Conservation (phyloP, 2,113 vertebrate species). For the Hydrolagus affinis region DNA sequence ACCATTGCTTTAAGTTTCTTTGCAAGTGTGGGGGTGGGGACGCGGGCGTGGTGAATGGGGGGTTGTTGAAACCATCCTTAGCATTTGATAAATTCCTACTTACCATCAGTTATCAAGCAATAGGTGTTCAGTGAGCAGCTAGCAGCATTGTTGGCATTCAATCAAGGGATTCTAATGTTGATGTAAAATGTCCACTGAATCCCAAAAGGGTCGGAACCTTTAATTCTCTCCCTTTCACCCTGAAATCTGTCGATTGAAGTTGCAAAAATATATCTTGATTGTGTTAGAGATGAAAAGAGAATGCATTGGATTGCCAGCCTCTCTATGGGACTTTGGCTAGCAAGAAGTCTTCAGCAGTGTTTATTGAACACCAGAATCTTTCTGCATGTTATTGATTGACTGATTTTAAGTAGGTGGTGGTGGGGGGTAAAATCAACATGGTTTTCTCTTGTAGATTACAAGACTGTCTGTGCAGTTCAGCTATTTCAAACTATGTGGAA, state of each 20-base stretch:
- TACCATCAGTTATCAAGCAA: neutral
- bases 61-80: neutral
- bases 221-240: too few relatives aligned
- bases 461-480: too few relatives aligned
- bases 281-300: neutral
- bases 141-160: neutral
- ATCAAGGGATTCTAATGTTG: too few relatives aligned
- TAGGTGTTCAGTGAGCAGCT: neutral
- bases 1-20: neutral
- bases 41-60: too few relatives aligned
- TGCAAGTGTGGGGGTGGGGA: neutral
- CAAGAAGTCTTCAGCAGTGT: too few relatives aligned
- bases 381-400: too few relatives aligned
- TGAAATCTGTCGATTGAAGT: neutral
- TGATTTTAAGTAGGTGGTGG: too few relatives aligned
- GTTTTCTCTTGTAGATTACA: too few relatives aligned
- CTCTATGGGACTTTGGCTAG: neutral
- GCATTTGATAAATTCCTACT: neutral
- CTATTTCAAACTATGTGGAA: too few relatives aligned
- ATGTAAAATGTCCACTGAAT: neutral
- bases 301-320: neutral
- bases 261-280: neutral
- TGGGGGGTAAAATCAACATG: too few relatives aligned
- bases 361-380: neutral
- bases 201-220: neutral